Evolutionary conservation across 1,140 invertebrate species (phyloP).

Genomic region (Pantala flavescens): DNA sequence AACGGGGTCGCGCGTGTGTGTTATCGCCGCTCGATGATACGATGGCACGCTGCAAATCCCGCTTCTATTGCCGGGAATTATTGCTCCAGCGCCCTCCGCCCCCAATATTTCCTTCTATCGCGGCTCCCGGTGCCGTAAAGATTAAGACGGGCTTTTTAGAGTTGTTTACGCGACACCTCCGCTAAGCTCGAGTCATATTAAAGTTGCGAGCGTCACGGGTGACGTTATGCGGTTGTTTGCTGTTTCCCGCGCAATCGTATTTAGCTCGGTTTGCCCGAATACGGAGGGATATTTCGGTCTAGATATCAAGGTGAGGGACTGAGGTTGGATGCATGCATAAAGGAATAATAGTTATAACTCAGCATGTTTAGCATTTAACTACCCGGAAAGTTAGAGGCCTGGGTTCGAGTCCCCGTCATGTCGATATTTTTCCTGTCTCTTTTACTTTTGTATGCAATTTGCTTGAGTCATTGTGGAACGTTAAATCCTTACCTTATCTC

Average conservation of each 20-base stretch:
- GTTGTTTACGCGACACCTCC: background rate
- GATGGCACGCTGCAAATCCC: background rate
- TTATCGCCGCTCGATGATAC: background rate
- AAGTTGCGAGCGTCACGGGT: background rate
- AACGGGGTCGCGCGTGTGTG: background rate
- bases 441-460: too few species aligned
- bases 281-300: too few species aligned
- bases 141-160: background rate
- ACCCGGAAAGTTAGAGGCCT: too few species aligned
- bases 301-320: too few species aligned
- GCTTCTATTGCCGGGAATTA: constrained; percentile 2
- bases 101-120: background rate
- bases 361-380: too few species aligned
- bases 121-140: background rate
- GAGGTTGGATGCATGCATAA: too few species aligned
- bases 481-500: too few species aligned
- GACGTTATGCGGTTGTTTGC: background rate
- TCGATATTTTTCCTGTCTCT: too few species aligned
- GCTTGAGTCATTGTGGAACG: too few species aligned
- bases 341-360: too few species aligned
- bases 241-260: background rate
- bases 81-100: background rate
- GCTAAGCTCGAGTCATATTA: background rate
- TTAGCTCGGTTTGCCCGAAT: too few species aligned
- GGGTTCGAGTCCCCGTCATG: too few species aligned